Percentiles rank a stretch among this genome's conserved stretches.
Evolutionary conservation across 1,140 invertebrate species (phyloP).

Genomic region (Pseudachorutes palmiensis): DNA sequence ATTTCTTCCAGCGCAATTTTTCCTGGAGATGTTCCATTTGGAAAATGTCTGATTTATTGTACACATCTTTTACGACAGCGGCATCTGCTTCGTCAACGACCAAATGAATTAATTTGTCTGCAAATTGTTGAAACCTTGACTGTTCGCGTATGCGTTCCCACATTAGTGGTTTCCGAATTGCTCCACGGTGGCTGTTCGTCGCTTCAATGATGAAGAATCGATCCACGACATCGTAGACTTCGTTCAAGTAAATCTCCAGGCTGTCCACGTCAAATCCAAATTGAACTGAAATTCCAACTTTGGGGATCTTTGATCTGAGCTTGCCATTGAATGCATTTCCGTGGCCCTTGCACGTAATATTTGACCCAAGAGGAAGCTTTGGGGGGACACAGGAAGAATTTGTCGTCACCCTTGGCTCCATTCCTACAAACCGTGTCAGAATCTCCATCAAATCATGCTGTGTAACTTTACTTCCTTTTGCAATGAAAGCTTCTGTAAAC

Average conservation of each 20-base stretch:
- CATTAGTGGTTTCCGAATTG: constrained; percentile 3
- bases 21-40: constrained; percentile 10
- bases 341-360: background rate
- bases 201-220: constrained; percentile 17
- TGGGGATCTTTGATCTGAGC: background rate
- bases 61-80: background rate
- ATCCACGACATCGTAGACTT: constrained; percentile 17
- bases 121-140: constrained; percentile 15
- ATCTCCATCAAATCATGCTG: too few relatives aligned
- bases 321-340: background rate
- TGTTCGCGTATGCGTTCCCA: constrained; percentile 4
- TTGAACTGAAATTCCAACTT: constrained; percentile 12
- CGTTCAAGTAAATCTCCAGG: constrained; percentile 17
- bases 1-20: constrained; percentile 4
- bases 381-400: background rate
- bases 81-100: constrained; percentile 6
- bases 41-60: background rate
- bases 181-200: background rate
- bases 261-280: constrained; percentile 18
- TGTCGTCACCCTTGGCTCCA: background rate
- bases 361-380: background rate
- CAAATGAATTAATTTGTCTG: constrained; percentile 13
- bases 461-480: too few relatives aligned
- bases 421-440: background rate
- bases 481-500: too few relatives aligned